Evolutionary conservation across 2,113 vertebrate species (phyloP).

Genomic region (Pteruthius melanotis): DNA sequence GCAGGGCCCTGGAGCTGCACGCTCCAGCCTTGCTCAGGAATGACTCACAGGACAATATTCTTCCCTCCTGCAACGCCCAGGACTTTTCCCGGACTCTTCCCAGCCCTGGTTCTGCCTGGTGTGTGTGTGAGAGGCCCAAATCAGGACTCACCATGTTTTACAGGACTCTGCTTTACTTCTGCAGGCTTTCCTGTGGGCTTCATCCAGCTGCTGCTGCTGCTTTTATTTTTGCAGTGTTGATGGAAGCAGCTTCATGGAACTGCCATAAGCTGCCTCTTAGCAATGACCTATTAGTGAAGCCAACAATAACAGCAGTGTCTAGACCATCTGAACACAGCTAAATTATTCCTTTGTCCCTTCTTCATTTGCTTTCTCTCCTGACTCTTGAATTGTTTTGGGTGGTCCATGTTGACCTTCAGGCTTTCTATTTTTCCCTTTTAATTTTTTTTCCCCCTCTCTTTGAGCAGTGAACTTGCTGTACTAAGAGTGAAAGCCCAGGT

Average conservation of each 20-base stretch:
- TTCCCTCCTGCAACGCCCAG: neutral
- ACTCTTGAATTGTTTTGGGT: constrained; percentile 51
- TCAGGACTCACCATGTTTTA: neutral
- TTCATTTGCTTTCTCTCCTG: constrained; percentile 3
- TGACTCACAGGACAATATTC: constrained; percentile 14
- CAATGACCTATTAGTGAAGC: constrained; percentile 56
- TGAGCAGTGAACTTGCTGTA: neutral
- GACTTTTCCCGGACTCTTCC: neutral
- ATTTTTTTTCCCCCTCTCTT: neutral
- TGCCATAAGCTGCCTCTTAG: constrained; percentile 34
- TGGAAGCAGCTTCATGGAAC: constrained; percentile 55
- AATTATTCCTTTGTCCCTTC: constrained; percentile 60
- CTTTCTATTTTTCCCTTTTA: neutral
- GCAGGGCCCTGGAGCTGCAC: neutral
- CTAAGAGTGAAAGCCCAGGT: constrained; percentile 16
- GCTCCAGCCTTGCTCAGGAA: neutral
- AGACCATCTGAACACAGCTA: constrained; percentile 61
- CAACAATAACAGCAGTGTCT: constrained; percentile 70
- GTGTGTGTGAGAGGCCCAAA: neutral
- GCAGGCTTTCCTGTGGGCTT: neutral
- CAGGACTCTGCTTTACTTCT: neutral
- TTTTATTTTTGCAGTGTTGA: neutral
- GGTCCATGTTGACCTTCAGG: constrained; percentile 27
- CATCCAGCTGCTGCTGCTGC: neutral
- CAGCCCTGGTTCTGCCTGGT: neutral